phyloP scores from a whole-genome alignment of 2,888 invertebrate genomes.

The Ophioninae sp. region DNA sequence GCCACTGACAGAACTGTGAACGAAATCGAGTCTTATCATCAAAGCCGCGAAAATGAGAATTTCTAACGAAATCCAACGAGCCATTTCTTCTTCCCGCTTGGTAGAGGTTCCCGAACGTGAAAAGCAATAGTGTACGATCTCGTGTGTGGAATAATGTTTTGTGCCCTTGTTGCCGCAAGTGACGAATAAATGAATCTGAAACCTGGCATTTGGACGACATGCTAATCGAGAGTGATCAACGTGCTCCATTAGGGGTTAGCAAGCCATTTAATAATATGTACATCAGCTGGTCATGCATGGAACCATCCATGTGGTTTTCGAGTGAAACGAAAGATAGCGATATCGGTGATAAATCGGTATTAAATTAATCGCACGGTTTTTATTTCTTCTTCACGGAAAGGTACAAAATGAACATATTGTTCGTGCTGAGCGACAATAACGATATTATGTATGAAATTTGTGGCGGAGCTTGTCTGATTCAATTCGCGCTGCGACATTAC shows the following conservation, averaged over 20 bases:
- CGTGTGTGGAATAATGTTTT: background rate
- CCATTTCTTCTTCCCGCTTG: constrained; percentile 13
- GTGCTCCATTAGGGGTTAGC: background rate
- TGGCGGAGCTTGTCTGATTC: background rate
- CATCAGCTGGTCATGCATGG: background rate
- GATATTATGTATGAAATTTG: background rate
- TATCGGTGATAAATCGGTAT: no score
- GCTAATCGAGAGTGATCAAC: constrained; percentile 21
- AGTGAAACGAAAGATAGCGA: no score
- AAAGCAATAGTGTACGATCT: constrained; percentile 3
- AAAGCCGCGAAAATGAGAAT: constrained; percentile 7
- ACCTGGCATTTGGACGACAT: constrained; percentile 22
- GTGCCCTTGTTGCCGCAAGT: background rate
- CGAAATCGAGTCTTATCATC: background rate
- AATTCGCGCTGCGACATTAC: background rate
- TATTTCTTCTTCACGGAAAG: no score
- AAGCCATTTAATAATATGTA: background rate
- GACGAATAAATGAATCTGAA: background rate
- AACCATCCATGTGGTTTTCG: no score
- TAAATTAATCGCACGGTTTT: no score
- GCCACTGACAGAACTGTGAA: constrained; percentile 36
- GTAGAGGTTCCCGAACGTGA: background rate
- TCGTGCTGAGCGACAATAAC: background rate
- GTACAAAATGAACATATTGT: background rate
- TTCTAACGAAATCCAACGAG: background rate